These are phyloP conservation scores for Hybos culiciformis DNA, from an alignment of 2,888 invertebrate genomes.

Conservation along the genomic window DNA sequence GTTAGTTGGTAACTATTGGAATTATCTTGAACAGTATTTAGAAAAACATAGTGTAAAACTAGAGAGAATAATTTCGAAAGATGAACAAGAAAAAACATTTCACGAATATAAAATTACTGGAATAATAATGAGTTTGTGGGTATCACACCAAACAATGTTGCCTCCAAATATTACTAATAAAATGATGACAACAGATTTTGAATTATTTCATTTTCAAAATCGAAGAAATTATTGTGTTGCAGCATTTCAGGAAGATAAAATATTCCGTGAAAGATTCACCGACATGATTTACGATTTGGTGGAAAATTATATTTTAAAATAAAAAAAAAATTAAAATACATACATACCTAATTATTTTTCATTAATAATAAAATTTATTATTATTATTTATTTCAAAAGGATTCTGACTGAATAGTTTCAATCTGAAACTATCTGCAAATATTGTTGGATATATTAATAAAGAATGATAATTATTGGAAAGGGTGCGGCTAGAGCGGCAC, in stretches of 20 bases:
- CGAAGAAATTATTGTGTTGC: slow-evolving; percentile 41
- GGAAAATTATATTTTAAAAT: slow-evolving; percentile 30
- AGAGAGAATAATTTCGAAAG: slow-evolving; percentile 32
- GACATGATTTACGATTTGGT: slow-evolving; percentile 44
- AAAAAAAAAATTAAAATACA: too few species aligned
- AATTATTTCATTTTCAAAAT: slow-evolving; percentile 40
- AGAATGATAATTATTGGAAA: too few species aligned
- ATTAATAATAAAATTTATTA: too few species aligned
- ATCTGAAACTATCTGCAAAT: too few species aligned
- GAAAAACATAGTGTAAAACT: slow-evolving; percentile 31
- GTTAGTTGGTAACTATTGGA: slow-evolving; percentile 45
- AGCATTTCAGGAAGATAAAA: slow-evolving; percentile 39
- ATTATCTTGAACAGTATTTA: slow-evolving; percentile 37
- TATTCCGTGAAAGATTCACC: slow-evolving; percentile 39
- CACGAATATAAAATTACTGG: slow-evolving; percentile 40
- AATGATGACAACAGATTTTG: slow-evolving; percentile 39
- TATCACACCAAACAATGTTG: slow-evolving; percentile 41
- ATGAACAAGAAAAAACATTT: slow-evolving; percentile 33
- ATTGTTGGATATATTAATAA: too few species aligned
- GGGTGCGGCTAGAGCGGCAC: too few species aligned
- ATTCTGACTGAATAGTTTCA: too few species aligned
- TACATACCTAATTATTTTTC: too few species aligned
- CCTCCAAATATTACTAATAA: slow-evolving; percentile 38
- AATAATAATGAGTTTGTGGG: slow-evolving; percentile 40
- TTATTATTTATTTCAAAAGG: too few species aligned